Conservation (phyloP, 2,888 invertebrate species). For the Cataglyphis albicans region DNA sequence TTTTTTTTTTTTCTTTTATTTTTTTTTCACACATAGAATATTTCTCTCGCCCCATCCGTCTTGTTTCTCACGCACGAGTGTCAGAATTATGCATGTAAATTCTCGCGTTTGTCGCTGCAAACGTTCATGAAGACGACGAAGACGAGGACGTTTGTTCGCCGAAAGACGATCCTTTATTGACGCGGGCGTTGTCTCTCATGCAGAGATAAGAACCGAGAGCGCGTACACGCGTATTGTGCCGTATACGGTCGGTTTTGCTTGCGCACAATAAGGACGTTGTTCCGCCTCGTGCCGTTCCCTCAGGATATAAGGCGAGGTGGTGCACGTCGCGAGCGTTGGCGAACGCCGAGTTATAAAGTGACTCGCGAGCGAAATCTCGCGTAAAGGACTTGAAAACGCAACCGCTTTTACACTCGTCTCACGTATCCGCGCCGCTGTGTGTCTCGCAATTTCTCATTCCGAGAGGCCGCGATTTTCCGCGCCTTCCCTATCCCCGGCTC, state of each 20-base stretch:
- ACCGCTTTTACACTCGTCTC: slow-evolving; percentile 60
- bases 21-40: neutral
- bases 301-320: slow-evolving; percentile 32
- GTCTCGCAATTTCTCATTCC: slow-evolving; percentile 48
- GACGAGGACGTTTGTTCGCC: neutral
- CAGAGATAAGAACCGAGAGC: neutral
- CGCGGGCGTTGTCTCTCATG: neutral
- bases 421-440: slow-evolving; percentile 56
- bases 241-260: neutral
- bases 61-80: neutral
- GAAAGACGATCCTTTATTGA: slow-evolving; percentile 12
- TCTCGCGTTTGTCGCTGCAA: neutral
- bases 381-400: slow-evolving; percentile 51
- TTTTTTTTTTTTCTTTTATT: neutral
- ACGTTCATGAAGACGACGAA: neutral
- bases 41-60: neutral
- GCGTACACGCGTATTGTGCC: neutral
- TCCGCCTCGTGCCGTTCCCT: slow-evolving; percentile 1
- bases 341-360: slow-evolving; percentile 38
- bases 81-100: neutral
- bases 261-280: slow-evolving; percentile 20
- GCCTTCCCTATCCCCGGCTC: slow-evolving; percentile 14
- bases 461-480: slow-evolving; percentile 57
- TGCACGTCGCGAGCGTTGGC: slow-evolving; percentile 17
- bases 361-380: slow-evolving; percentile 44